Base-by-base conservation (phyloP, 2,888 invertebrate species). In the Leucophenga montana region DNA sequence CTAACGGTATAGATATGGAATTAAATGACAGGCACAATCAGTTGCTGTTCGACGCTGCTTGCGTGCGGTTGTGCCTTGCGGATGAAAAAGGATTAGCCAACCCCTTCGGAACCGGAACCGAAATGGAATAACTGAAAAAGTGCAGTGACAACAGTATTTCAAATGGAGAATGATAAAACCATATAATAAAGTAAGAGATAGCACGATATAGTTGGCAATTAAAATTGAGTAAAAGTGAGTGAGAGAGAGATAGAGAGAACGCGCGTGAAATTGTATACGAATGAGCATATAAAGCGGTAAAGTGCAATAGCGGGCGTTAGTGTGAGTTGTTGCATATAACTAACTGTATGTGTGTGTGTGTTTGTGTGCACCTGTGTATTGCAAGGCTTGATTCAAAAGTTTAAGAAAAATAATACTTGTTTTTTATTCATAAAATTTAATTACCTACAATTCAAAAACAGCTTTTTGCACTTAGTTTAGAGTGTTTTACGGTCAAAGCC, bases 11-110 rank as follows among this genome's bases (percentile, higher is more conserved):
- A 11, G 4, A 46, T 57, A 68, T 72, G 68, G 68, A 69, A 69
- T 4, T 27, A 3, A 77, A 54, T 72, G 77, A 79, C 75, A 76
- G 78, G 77, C 81, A 75, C 83, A 85, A 76, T 87, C 86, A 86
- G 87, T 86, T 86, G 85, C 86, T 83, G 83, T 85, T 83, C 73
- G 85, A 82, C 80, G 85, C 83, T 87, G 78, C 79, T 82, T 79
- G 84, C 78, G 85, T 80, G 78, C 84, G 87, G 86, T 87, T 85
- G 84, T 84, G 85, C 78, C 69, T 78, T 76, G 76, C 77, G 75
- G 20, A 56, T 46, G 16, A 20, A 33, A 67, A 31, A 11, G 61
- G 16, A 39, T 48, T n/a, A 65, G 48, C n/a, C 48, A 16, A 54
- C 14, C 48, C 22, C 67, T 66, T 72, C 73, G 69, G 68, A 73